A percentile compares a stretch with the other conserved stretches of the same genome.
Evolutionary conservation across 2,113 vertebrate species (phyloP).

Genomic region (Prolemur simus): DNA sequence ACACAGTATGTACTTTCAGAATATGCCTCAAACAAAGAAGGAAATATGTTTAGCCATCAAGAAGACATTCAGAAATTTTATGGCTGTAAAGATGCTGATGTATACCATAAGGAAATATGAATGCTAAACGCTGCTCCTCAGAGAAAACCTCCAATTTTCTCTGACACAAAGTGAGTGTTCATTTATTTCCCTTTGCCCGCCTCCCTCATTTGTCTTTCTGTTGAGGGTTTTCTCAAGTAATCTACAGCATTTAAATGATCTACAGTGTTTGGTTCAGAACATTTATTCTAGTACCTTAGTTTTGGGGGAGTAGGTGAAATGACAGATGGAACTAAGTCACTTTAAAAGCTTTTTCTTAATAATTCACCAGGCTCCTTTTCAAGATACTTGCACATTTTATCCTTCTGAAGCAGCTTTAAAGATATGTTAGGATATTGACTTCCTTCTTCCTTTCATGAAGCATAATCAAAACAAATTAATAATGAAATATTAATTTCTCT

Average conservation of each 20-base stretch:
- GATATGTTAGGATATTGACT: background rate
- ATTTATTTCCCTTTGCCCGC: constrained; percentile 24
- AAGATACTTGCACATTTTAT: background rate
- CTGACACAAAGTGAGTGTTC: background rate
- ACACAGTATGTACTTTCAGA: background rate
- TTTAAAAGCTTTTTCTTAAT: constrained; percentile 42
- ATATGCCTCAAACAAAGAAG: constrained; percentile 11
- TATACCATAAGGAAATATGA: constrained; percentile 56
- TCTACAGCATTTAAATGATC: constrained; percentile 49
- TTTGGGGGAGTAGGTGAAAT: background rate
- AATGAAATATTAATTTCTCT: constrained; percentile 24
- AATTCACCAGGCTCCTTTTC: constrained; percentile 36
- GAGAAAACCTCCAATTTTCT: constrained; percentile 41
- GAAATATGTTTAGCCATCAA: constrained; percentile 35
- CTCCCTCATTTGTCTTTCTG: constrained; percentile 33
- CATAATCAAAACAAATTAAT: background rate
- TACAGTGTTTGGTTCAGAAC: constrained; percentile 16
- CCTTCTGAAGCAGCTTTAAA: background rate
- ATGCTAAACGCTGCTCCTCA: background rate
- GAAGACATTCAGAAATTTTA: constrained; percentile 30
- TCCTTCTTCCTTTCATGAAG: background rate
- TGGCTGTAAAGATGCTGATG: constrained; percentile 46
- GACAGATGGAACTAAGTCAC: constrained; percentile 36
- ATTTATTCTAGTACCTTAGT: constrained; percentile 30
- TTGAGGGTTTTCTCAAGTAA: constrained; percentile 31